Base-by-base conservation (phyloP, 53 echinoderm and acorn worm species). In the Astropecten irregularis region DNA sequence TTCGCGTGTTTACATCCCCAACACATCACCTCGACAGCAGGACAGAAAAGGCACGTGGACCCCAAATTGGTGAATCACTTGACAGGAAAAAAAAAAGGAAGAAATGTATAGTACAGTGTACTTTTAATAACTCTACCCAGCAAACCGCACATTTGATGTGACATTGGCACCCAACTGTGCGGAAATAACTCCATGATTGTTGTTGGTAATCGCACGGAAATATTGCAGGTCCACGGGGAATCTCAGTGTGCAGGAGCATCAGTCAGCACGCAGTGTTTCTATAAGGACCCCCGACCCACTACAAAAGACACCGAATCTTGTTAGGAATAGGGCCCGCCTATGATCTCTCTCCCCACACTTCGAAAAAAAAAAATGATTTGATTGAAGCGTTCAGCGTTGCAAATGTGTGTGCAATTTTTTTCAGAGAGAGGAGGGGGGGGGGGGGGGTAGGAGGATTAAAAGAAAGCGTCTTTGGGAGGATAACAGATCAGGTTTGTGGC, bases 251-350 rank as follows among this genome's bases (percentile, higher is more conserved):
- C n/a, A n/a, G n/a, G n/a, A n/a, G n/a, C n/a, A n/a, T n/a, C n/a
- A n/a, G n/a, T n/a, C n/a, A n/a, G n/a, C n/a, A n/a, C n/a, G n/a
- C n/a, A n/a, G n/a, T n/a, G n/a, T n/a, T n/a, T n/a, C n/a, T n/a
- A n/a, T n/a, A n/a, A n/a, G n/a, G n/a, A n/a, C n/a, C n/a, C n/a
- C n/a, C n/a, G 1, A 10, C 66, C 31, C 18, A 48, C 62, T 61
- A 60, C 79, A 61, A 79, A 79, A 44, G 61, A 48, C 30, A 46
- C 79, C 47, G 79, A 79, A 79, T 79, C 79, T 36, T 62, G 62
- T 79, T 79, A 79, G 23, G 42, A 8, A 8, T 11, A 11, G 11
- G 6, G 6, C 42, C 42, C 42, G 42, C 42, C 42, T 66, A 66
- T 66, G 11, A 42, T 8, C 42, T 8, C 42, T 8, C 6, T 42